A percentile compares a stretch with the other conserved stretches of the same genome.
phyloP scores from a whole-genome alignment of 2,888 invertebrate species.

The Megastigmus dorsalis region DNA sequence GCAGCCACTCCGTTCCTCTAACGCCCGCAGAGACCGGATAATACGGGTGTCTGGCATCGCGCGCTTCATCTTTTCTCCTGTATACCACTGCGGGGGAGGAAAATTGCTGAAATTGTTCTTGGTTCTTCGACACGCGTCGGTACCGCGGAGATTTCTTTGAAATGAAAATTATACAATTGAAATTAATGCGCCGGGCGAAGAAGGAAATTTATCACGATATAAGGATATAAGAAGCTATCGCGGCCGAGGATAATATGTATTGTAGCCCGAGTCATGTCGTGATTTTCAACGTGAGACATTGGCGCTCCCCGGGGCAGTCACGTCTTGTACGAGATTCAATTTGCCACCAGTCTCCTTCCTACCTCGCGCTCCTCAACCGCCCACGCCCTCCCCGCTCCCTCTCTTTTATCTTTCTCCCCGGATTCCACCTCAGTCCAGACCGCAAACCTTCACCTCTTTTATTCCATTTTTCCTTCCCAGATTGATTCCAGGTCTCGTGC shows the following conservation, averaged over 20 bases:
- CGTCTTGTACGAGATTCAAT: conserved; percentile 71
- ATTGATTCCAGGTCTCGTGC: conserved; percentile 5
- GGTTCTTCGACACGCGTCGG: background rate
- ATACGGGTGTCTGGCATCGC: too few relatives aligned
- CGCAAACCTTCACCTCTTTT: conserved; percentile 5
- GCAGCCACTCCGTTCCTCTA: too few relatives aligned
- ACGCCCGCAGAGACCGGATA: too few relatives aligned
- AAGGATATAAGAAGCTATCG: conserved; percentile 57
- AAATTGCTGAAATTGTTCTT: too few relatives aligned
- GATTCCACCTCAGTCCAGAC: conserved; percentile 1
- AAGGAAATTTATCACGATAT: conserved; percentile 22
- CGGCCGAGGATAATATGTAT: conserved; percentile 65
- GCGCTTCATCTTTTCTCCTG: too few relatives aligned
- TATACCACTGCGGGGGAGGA: too few relatives aligned
- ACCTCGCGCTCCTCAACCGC: too few relatives aligned
- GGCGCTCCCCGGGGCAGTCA: conserved; percentile 69
- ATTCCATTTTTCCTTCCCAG: conserved; percentile 14
- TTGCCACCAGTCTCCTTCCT: conserved; percentile 64
- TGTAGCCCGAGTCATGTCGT: conserved; percentile 68
- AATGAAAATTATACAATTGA: conserved; percentile 4
- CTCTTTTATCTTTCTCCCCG: conserved; percentile 44
- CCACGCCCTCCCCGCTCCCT: conserved; percentile 32
- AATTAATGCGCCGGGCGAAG: conserved; percentile 14
- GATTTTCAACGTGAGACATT: conserved; percentile 67
- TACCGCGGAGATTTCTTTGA: background rate